Evolutionary conservation across 2,797 vertebrate species (phyloP).

Genomic region (Onychomys arenicola): DNA sequence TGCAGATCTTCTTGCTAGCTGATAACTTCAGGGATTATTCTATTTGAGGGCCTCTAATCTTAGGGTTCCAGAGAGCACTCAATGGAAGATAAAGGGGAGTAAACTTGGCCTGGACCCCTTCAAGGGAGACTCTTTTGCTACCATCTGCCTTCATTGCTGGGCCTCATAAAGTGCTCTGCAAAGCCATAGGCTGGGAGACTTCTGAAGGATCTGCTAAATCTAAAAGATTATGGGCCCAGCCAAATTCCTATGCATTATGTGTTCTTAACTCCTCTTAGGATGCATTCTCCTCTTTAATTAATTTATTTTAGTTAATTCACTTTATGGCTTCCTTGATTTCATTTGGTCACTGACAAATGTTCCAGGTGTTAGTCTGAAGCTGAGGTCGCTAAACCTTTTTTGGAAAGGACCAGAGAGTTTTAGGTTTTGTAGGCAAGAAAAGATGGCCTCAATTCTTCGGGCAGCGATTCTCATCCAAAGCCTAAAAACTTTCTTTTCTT

Average conservation of each 20-base stretch:
- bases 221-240: neutral
- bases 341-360: neutral
- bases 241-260: neutral
- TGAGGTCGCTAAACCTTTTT: neutral
- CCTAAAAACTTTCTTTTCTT: neutral
- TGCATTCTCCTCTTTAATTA: neutral
- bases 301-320: constrained; percentile 10
- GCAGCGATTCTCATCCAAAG: neutral
- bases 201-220: constrained; percentile 10
- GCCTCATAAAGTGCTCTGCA: neutral
- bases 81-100: neutral
- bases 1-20: neutral
- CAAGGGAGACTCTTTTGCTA: neutral
- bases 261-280: neutral
- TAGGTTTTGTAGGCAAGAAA: neutral
- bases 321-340: constrained; percentile 35
- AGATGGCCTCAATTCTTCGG: constrained; percentile 33
- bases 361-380: neutral
- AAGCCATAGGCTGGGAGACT: neutral
- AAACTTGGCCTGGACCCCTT: neutral
- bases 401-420: neutral
- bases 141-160: neutral
- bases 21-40: neutral
- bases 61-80: neutral
- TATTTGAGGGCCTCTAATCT: neutral